Evolutionary conservation across 2,797 vertebrate genomes (phyloP).

Genomic region (Schizopygopsis pylzovi): DNA sequence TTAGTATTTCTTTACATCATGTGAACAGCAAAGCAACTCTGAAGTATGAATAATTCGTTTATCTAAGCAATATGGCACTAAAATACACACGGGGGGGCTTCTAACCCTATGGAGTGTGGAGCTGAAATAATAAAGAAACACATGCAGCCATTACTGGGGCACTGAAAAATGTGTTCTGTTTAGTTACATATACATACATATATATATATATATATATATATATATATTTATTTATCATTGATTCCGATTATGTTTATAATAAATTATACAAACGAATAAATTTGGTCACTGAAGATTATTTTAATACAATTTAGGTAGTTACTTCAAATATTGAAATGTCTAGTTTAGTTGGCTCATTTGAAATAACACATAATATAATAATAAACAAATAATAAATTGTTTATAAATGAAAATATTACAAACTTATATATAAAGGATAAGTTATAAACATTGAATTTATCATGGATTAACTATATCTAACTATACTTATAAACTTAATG

Average conservation of each 20-base stretch:
- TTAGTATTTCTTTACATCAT: constrained; percentile 60
- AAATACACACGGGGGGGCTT: constrained; percentile 31
- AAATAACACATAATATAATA: background rate
- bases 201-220: no score
- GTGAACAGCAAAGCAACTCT: constrained; percentile 41
- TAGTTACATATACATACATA: no score
- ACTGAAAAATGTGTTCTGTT: background rate
- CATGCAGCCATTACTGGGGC: background rate
- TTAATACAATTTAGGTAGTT: background rate
- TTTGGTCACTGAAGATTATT: background rate
- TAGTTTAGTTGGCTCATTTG: background rate
- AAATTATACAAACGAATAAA: background rate
- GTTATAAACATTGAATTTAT: background rate
- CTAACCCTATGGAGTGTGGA: constrained; percentile 14
- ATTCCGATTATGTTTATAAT: background rate
- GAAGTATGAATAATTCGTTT: constrained; percentile 59
- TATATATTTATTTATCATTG: background rate
- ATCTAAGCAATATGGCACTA: constrained; percentile 50
- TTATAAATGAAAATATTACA: background rate
- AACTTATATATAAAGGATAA: background rate
- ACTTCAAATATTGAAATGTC: background rate
- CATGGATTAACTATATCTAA: background rate
- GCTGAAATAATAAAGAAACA: constrained; percentile 20
- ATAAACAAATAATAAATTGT: background rate
- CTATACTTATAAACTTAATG: background rate